Evolutionary conservation across 2,113 vertebrate species (phyloP), one percentile per base, ranked within the genome.

Genomic region (Lipophrys pholis): DNA sequence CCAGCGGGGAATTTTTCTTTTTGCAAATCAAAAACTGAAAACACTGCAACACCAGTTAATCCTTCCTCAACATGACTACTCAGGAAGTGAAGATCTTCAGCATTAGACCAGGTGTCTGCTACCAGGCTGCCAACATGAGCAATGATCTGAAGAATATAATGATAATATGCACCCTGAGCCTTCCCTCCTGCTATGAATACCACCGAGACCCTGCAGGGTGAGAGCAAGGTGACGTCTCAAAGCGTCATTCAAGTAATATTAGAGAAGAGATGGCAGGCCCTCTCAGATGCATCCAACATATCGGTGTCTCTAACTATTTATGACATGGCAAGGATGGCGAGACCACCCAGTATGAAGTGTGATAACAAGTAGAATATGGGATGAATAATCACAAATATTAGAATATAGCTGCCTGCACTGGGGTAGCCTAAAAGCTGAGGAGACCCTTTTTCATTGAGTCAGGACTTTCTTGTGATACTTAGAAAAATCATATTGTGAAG

Each of bases 241-340:
- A 71, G 52, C 64, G 77, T 86, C 85, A 83, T 57, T 60, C 56
- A 46, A 72, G 84, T 88, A 85, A 92, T 67, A 82, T 86, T 86
- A 86, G 82, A 87, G 45, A 87, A 36, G 71, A 66, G 41, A 85
- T 84, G 62, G 52, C 58, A 79, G 51, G 68, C 56, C 76, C 51
- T 71, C 21, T 43, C 42, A 50, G 56, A 88, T 70, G 12, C 53
- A 62, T 61, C 68, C 71, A 81, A 81, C 69, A 73, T 86, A 87
- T 86, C 72, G 42, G 56, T 87, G 61, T 83, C 85, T 83, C 69
- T 53, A 79, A 68, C 76, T 72, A 88, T 87, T 87, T 89, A 66
- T 83, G 84, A 81, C 69, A 76, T 53, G 69, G 55, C 59, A 74
- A 30, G 39, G 17, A 69, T 50, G 65, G 51, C 50, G 65, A 48